Evolutionary conservation across 2,888 invertebrate genomes (phyloP).

Genomic region (Rambutsinella grinnellia): DNA sequence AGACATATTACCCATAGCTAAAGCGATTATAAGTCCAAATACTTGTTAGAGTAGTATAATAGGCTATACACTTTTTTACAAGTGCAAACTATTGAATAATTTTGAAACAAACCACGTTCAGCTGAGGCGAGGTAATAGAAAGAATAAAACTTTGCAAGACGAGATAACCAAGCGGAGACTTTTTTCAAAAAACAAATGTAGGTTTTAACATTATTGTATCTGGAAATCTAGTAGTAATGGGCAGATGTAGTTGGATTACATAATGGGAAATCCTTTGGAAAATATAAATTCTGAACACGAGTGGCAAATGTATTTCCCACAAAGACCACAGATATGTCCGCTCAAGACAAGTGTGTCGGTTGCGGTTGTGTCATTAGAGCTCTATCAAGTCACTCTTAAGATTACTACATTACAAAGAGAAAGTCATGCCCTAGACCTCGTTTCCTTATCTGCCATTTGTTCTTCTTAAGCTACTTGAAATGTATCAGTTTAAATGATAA

Average conservation of each 20-base stretch:
- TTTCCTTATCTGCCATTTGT: background rate
- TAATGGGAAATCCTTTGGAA: conserved; percentile 25
- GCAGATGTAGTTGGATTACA: conserved; percentile 22
- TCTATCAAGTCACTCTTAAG: no score
- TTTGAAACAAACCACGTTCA: background rate
- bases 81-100: background rate
- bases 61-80: background rate
- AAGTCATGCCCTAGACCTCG: background rate
- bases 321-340: background rate
- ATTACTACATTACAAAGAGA: no score
- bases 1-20: background rate
- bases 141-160: background rate
- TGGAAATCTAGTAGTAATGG: background rate
- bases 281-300: conserved; percentile 33
- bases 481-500: no score
- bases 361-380: no score
- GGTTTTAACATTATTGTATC: background rate
- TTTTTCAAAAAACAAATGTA: background rate
- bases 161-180: background rate
- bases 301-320: conserved; percentile 30
- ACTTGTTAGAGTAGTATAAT: no score
- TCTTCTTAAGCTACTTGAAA: no score
- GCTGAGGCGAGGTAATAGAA: background rate
- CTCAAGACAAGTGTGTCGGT: background rate
- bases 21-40: background rate